A percentile compares a stretch with the other conserved stretches of the same genome.
Conservation (phyloP, 2,113 vertebrate genomes). For the Corythornis vintsioides region DNA sequence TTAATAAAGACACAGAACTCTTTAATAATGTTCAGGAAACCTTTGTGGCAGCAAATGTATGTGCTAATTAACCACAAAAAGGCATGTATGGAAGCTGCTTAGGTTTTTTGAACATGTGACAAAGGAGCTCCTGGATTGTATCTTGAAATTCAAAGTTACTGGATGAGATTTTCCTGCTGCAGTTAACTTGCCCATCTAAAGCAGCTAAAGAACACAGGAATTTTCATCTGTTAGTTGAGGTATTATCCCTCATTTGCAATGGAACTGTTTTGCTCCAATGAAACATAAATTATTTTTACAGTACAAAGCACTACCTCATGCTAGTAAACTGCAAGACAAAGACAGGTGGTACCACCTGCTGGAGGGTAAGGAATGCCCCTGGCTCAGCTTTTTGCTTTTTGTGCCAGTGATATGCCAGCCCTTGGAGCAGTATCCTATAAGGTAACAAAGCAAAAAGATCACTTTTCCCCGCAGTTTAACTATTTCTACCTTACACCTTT, state of each 20-base stretch:
- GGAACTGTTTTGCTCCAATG: neutral
- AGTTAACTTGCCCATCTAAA: neutral
- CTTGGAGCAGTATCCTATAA: neutral
- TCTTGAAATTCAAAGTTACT: neutral
- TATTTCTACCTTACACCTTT: neutral
- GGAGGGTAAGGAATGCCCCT: neutral
- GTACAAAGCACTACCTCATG: neutral
- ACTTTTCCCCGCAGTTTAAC: neutral
- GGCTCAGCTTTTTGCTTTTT: neutral
- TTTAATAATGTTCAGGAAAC: neutral
- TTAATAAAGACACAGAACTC: neutral
- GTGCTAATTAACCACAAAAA: too few species aligned
- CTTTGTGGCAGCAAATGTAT: too few species aligned
- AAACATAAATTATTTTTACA: neutral
- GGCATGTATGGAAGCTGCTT: too few species aligned
- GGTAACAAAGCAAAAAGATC: neutral
- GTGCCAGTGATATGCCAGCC: neutral
- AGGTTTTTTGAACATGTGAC: neutral
- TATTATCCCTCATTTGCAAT: neutral
- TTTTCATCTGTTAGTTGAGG: neutral
- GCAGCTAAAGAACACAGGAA: neutral
- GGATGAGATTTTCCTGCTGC: neutral
- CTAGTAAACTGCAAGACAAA: neutral
- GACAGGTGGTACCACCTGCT: neutral
- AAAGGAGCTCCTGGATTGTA: neutral